Evolutionary conservation across 2,888 invertebrate species (phyloP), one percentile per base, ranked within the genome.

Genomic region (Hirtodrosophila duncani): DNA sequence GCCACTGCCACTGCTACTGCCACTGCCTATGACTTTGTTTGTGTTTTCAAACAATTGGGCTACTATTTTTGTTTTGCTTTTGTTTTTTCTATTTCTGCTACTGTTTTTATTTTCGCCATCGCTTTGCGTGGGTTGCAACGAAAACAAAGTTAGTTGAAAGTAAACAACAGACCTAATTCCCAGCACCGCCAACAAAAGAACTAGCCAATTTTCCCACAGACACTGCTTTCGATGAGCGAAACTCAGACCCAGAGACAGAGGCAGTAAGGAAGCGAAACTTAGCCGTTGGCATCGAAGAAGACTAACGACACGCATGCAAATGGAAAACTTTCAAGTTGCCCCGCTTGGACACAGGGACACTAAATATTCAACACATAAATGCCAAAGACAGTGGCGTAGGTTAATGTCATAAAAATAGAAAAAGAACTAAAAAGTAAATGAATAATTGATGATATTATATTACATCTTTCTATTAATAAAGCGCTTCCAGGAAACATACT

Each of bases 141-240:
- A 27, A 62, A 56, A 61, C 57, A 63, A 58, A 65, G 44, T 38
- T 59, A 53, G 58, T 62, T 49, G 63, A 77, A 72, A 78, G 81
- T 67, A 75, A 67, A 68, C 62, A 48, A 61, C 62, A 67, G 79
- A 69, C 80, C 81, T 55, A 66, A 71, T 80, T 80, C 79, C 74
- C 80, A 81, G 75, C 62, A 63, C 58, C 57, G 45, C 10, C 16
- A 27, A 16, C 10, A 21, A 61, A 42, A 56, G 26, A 38, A 48
- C 16, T 16, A 50, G 43, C 52, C 34, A 38, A 57, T 58, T 43
- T 55, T 57, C 58, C 59, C 53, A 59, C 52, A 51, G 10, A 21
- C 7, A 30, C 8, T n/a, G n/a, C n/a, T n/a, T n/a, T n/a, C n/a
- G n/a, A n/a, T 20, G 18, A n/a, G 14, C 9, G 17, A 14, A 18